Base-by-base conservation (phyloP, 1,140 invertebrate species). In the Saccostrea cuccullata region DNA sequence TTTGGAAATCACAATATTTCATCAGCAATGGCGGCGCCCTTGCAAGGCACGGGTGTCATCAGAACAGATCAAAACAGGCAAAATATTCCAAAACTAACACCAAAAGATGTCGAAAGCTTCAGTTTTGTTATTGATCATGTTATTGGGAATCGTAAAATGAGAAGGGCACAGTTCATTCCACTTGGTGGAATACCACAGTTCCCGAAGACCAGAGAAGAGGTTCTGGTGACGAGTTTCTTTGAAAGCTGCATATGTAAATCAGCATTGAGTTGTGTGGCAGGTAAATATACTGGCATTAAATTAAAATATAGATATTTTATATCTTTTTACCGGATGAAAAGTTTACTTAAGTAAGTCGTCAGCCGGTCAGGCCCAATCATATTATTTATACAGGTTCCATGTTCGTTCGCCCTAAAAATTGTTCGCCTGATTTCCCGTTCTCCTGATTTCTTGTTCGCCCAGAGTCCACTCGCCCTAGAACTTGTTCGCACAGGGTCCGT, bases 181-280 rank as follows among this genome's bases (percentile, higher is more conserved):
- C 82, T 90, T 82, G 90, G 88, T 6, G 88, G 89, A 30, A 90
- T 91, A 55, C 92, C 90, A 36, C 90, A 90, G 30, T 82, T 92
- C 83, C 90, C 92, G 13, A 91, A 91, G 86, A 84, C 91, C 2
- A 89, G 85, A 60, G 94, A 95, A 90, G 94, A 95, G 91, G 60
- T 94, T 13, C 89, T 93, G 36, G 92, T 99, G n/a, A 97, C 98
- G 94, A 95, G 96, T 0, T 96, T 96, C 4, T 97, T 99, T 93
- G 98, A 99, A 95, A 99, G 98, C 94, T 99, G 98, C 95, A 95
- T 96, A 11, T 99, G 99, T 93, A 99, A 99, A 96, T 97, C 98
- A 55, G 92, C 97, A 0, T 97, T 98, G 94, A 98, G 98, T 94
- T 98, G 98, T 95, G 97, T 98, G 86, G 96, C 98, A 95, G 98